Percentiles rank a stretch among this genome's conserved stretches.
phyloP scores from a whole-genome alignment of 2,113 vertebrate species.

The Atractosteus spatula region DNA sequence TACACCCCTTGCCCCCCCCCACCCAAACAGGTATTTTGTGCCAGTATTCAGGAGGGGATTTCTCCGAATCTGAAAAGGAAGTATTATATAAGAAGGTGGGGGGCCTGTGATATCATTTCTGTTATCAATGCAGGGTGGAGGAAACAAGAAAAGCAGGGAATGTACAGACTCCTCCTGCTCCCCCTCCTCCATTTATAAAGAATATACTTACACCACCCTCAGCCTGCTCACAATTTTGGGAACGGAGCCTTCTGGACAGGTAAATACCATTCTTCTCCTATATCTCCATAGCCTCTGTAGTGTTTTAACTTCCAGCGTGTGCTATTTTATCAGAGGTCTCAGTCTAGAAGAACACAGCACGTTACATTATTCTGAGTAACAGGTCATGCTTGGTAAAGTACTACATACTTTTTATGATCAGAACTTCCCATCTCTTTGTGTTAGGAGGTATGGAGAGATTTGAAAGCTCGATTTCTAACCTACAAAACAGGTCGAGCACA shows the following conservation, averaged over 20 bases:
- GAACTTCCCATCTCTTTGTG: too few species aligned
- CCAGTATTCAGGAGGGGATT: constrained; percentile 28
- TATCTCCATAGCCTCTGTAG: too few species aligned
- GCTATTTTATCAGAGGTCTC: too few species aligned
- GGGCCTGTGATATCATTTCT: constrained; percentile 31
- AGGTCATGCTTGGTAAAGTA: too few species aligned
- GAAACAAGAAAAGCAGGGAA: background rate
- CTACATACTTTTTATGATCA: too few species aligned
- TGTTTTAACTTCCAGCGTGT: too few species aligned
- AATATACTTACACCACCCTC: constrained; percentile 12
- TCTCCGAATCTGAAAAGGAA: constrained; percentile 29
- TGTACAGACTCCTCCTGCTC: constrained; percentile 49
- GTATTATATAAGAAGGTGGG: background rate
- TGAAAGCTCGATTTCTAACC: too few species aligned
- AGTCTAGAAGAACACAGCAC: too few species aligned
- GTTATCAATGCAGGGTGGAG: constrained; percentile 1
- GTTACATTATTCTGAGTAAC: too few species aligned
- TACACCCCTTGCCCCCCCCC: background rate
- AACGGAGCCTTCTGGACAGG: constrained; percentile 40
- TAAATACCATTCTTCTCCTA: constrained; percentile 31
- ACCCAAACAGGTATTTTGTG: too few species aligned
- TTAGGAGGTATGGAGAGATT: too few species aligned
- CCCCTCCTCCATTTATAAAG: constrained; percentile 29
- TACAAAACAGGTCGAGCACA: too few species aligned
- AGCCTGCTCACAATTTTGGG: constrained; percentile 18